Conservation (phyloP, 1,140 invertebrate species). For the Papilio polytes region DNA sequence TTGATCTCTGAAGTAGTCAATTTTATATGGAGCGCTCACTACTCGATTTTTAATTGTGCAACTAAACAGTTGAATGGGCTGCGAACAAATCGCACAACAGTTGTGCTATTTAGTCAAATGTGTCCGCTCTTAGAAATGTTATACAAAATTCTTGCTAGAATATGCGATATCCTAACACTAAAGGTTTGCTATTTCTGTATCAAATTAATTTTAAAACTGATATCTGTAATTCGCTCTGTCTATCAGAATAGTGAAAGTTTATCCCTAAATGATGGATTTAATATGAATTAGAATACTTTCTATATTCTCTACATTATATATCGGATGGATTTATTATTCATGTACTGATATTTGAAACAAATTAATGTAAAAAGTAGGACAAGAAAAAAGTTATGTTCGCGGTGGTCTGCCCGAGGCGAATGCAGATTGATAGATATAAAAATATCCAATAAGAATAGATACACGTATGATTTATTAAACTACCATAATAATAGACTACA, state of each 20-base stretch:
- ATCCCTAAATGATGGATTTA: background rate
- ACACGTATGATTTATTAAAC: conserved; percentile 38
- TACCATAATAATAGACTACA: conserved; percentile 31
- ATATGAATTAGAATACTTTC: background rate
- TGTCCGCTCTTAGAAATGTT: background rate
- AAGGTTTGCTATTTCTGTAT: background rate
- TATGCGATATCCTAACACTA: background rate
- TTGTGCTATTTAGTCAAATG: too few relatives aligned
- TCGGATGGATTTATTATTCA: conserved; percentile 18
- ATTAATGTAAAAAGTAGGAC: conserved; percentile 44
- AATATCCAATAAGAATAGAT: conserved; percentile 43
- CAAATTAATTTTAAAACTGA: background rate
- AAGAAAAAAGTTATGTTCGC: conserved; percentile 42
- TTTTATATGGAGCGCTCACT: too few relatives aligned
- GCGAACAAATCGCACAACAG: too few relatives aligned
- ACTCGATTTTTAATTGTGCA: too few relatives aligned
- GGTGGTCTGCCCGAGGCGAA: conserved; percentile 53
- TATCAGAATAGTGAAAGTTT: background rate
- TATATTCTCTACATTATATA: background rate
- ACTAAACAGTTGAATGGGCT: too few relatives aligned
- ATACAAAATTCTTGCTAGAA: background rate
- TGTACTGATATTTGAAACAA: conserved; percentile 32
- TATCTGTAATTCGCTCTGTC: background rate
- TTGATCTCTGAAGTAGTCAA: too few relatives aligned
- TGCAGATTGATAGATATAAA: conserved; percentile 52